phyloP scores from a whole-genome alignment of 1,140 invertebrate species.

The Tetraneura akinire region DNA sequence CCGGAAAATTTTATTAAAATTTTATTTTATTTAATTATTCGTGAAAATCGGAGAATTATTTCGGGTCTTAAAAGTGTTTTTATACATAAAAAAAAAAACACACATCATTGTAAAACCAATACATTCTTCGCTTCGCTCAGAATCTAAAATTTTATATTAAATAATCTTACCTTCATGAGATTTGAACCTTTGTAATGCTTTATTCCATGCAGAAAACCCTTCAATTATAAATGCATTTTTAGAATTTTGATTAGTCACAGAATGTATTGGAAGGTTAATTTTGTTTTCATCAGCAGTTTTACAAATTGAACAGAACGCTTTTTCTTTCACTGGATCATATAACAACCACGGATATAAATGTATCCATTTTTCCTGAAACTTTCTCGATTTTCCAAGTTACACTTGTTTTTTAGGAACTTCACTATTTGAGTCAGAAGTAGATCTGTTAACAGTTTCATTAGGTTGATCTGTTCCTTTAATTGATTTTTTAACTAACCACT shows the following conservation, averaged over 20 bases:
- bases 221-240: background rate
- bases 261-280: background rate
- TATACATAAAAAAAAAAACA: no score
- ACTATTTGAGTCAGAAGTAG: background rate
- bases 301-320: background rate
- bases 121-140: no score
- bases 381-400: background rate
- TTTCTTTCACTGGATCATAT: constrained; percentile 1
- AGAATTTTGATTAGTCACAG: constrained; percentile 6
- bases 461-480: background rate
- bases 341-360: constrained; percentile 3
- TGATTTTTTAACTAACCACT: constrained; percentile 1
- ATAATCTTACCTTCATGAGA: constrained; percentile 6
- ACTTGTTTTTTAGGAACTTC: background rate
- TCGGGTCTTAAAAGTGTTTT: no score
- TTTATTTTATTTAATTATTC: no score
- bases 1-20: no score
- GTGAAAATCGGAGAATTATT: no score
- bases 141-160: no score
- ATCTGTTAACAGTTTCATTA: background rate
- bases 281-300: background rate
- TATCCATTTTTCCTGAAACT: background rate
- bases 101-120: no score
- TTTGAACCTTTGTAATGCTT: constrained; percentile 4
- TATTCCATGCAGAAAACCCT: background rate